Conservation (phyloP, 2,113 vertebrate genomes). For the Coryphaenoides rupestris region DNA sequence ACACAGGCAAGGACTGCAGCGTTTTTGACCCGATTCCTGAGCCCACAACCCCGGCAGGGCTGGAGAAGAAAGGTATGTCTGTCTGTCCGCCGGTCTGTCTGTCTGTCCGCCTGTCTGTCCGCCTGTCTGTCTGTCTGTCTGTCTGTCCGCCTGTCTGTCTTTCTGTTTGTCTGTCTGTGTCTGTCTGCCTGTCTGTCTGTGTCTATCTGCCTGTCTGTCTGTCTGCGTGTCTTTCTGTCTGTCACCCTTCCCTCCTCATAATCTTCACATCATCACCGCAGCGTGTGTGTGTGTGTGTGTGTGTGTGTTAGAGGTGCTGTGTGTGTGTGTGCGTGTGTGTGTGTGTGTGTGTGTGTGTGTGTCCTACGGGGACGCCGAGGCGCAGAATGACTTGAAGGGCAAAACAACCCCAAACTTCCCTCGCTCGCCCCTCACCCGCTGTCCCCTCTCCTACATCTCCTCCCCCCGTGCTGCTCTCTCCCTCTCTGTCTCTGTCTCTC, state of each 20-base stretch:
- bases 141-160: constrained; percentile 31
- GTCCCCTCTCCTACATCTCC: no score
- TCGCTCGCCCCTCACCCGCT: constrained; percentile 37
- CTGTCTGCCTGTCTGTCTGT: background rate
- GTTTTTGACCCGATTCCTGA: constrained; percentile 88
- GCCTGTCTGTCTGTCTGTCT: constrained; percentile 20
- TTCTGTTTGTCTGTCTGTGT: constrained; percentile 47
- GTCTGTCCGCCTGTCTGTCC: constrained; percentile 25
- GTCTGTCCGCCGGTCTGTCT: background rate
- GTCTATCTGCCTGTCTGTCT: constrained; percentile 22
- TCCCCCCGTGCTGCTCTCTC: no score
- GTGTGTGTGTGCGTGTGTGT: background rate
- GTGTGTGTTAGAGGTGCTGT: constrained; percentile 23
- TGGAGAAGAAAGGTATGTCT: constrained; percentile 83
- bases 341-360: constrained; percentile 24
- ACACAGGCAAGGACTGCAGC: constrained; percentile 95
- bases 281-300: constrained; percentile 5
- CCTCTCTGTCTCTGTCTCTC: constrained; percentile 31
- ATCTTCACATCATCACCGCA: constrained; percentile 19
- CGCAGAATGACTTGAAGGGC: constrained; percentile 52
- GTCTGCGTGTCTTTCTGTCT: no score
- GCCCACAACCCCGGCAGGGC: constrained; percentile 74
- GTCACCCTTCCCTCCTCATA: constrained; percentile 37
- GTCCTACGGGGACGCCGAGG: constrained; percentile 25
- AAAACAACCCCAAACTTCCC: constrained; percentile 35